phyloP scores from a whole-genome alignment of 1,140 invertebrate genomes.

The Dendrolimus kikuchii region DNA sequence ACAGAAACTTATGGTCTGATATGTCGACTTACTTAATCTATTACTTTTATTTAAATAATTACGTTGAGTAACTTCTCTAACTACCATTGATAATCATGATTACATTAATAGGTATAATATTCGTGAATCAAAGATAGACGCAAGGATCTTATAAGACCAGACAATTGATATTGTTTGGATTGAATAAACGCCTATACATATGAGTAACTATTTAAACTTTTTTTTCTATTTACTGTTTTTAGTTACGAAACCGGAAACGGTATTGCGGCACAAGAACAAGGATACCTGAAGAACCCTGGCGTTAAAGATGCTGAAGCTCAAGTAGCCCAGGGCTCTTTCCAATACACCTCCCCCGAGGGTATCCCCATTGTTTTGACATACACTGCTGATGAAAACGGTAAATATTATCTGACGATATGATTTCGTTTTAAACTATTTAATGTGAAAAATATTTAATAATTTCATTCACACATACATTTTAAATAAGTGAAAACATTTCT shows the following conservation, averaged over 20 bases:
- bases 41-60: too few species aligned
- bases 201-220: too few species aligned
- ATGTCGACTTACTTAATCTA: too few species aligned
- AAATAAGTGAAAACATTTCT: neutral
- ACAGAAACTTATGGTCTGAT: too few species aligned
- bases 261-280: conserved; percentile 77
- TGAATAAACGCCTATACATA: too few species aligned
- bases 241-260: conserved; percentile 81
- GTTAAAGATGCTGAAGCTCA: conserved; percentile 74
- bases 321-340: conserved; percentile 75
- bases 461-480: neutral
- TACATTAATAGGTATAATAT: too few species aligned
- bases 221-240: conserved; percentile 10
- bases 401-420: neutral
- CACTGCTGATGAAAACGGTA: conserved; percentile 72
- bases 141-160: too few species aligned
- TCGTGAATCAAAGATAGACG: too few species aligned
- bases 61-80: too few species aligned
- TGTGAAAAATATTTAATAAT: neutral
- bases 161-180: too few species aligned
- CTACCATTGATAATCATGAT: too few species aligned
- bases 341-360: conserved; percentile 79
- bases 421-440: too few species aligned
- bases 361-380: conserved; percentile 75
- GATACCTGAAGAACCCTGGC: conserved; percentile 79